phyloP scores from a whole-genome alignment of 2,888 invertebrate species.

The Entomobrya multifasciata region DNA sequence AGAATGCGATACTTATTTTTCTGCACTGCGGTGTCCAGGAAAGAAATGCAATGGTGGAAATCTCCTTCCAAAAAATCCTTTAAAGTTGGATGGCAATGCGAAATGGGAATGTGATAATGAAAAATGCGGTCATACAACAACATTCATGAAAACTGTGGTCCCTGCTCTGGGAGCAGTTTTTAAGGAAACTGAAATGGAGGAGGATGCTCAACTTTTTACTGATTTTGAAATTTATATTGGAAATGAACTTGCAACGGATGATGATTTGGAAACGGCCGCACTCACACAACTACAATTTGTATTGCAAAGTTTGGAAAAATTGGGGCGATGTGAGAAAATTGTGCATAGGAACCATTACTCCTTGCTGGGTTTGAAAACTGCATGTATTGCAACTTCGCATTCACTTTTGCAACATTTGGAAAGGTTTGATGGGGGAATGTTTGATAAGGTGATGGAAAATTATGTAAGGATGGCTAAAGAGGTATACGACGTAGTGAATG shows the following conservation, averaged over 20 bases:
- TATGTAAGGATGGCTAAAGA: conserved; percentile 54
- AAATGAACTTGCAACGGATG: conserved; percentile 3
- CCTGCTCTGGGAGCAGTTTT: conserved; percentile 50
- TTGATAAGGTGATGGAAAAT: conserved; percentile 36
- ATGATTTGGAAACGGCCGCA: conserved; percentile 38
- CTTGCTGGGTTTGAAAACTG: conserved; percentile 59
- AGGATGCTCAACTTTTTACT: conserved; percentile 50
- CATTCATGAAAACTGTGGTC: conserved; percentile 47
- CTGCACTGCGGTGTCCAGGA: conserved; percentile 43
- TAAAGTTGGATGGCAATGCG: conserved; percentile 37
- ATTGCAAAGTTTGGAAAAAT: conserved; percentile 32
- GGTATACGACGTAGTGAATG: conserved; percentile 45
- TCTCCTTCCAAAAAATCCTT: conserved; percentile 56
- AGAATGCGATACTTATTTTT: conserved; percentile 56
- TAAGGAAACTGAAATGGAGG: conserved; percentile 49
- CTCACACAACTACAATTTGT: conserved; percentile 47
- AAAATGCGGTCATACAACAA: conserved; percentile 39
- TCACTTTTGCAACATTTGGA: conserved; percentile 45
- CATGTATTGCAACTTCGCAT: conserved; percentile 60
- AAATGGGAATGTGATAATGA: conserved; percentile 62
- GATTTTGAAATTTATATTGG: conserved; percentile 64
- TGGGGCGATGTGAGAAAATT: conserved; percentile 28
- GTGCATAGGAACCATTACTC: conserved; percentile 70
- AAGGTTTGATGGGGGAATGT: conserved; percentile 45
- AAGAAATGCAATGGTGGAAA: conserved; percentile 61